A percentile compares a stretch with the other conserved stretches of the same genome.
These are phyloP conservation scores for Cotesia vestalis DNA, from an alignment of 1,140 invertebrate species.

Conservation along the genomic window DNA sequence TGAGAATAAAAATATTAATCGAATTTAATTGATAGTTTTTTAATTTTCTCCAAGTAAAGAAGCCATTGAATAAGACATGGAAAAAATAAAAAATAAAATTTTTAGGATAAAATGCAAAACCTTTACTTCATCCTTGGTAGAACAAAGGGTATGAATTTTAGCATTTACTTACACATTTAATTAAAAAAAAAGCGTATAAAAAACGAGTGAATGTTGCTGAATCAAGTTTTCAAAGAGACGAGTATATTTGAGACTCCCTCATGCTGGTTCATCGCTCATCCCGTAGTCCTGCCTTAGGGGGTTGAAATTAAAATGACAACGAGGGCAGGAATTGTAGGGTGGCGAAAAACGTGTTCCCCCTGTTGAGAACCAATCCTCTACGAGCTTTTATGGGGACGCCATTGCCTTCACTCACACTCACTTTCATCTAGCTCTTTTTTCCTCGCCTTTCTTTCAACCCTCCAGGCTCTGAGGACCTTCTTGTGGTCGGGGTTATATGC, in stretches of 20 bases:
- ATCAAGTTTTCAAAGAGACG: slow-evolving; percentile 6
- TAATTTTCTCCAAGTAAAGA: too few species aligned
- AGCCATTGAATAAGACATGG: too few species aligned
- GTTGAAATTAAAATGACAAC: slow-evolving; percentile 67
- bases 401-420: slow-evolving; percentile 50
- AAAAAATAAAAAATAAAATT: too few species aligned
- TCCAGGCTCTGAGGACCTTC: slow-evolving; percentile 40
- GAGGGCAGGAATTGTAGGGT: slow-evolving; percentile 62
- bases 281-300: slow-evolving; percentile 42
- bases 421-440: slow-evolving; percentile 40
- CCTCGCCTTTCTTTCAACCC: slow-evolving; percentile 33
- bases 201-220: slow-evolving; percentile 1
- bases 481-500: slow-evolving; percentile 23
- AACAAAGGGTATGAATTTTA: too few species aligned
- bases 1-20: too few species aligned
- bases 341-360: slow-evolving; percentile 60
- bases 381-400: slow-evolving; percentile 52
- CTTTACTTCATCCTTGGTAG: too few species aligned
- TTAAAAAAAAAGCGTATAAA: not conserved
- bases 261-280: slow-evolving; percentile 34
- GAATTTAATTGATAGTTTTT: too few species aligned
- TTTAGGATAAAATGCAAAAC: too few species aligned
- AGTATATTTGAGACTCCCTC: slow-evolving; percentile 36
- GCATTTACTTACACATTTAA: too few species aligned
- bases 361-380: slow-evolving; percentile 59